Percentiles rank a stretch among this genome's conserved stretches.
phyloP scores from a whole-genome alignment of 1,140 invertebrate species.

The Asbolus verrucosus region DNA sequence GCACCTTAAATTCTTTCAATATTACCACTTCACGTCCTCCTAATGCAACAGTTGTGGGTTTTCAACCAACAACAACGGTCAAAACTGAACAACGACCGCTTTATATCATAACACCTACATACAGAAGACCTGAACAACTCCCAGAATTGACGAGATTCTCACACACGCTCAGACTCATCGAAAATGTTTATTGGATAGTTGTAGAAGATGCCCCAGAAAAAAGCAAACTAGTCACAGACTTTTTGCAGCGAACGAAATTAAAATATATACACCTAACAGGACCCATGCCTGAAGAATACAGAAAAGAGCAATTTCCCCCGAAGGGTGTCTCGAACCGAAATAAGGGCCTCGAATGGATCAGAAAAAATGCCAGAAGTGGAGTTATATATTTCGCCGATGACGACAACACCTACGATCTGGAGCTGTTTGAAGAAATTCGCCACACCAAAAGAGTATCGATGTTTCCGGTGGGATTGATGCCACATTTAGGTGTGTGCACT shows the following conservation, averaged over 20 bases:
- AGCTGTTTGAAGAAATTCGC: conserved; percentile 88
- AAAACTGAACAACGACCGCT: too few relatives aligned
- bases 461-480: conserved; percentile 89
- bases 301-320: conserved; percentile 78
- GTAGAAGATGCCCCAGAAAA: conserved; percentile 83
- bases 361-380: conserved; percentile 80
- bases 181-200: conserved; percentile 90
- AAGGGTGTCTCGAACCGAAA: conserved; percentile 95
- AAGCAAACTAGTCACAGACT: conserved; percentile 73
- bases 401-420: conserved; percentile 94
- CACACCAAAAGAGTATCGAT: conserved; percentile 86
- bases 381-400: conserved; percentile 98
- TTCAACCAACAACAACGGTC: too few relatives aligned
- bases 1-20: too few relatives aligned
- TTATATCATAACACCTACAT: conserved; percentile 91
- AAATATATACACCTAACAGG: conserved; percentile 80
- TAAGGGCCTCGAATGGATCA: conserved; percentile 86
- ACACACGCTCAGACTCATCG: conserved; percentile 90
- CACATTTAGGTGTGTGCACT: conserved; percentile 78
- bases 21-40: too few relatives aligned
- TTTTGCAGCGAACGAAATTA: conserved; percentile 76
- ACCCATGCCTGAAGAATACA: conserved; percentile 84
- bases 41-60: too few relatives aligned
- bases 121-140: conserved; percentile 88
- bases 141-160: conserved; percentile 90